Conservation (phyloP, 2,797 vertebrate species). For the Cuniculus paca region DNA sequence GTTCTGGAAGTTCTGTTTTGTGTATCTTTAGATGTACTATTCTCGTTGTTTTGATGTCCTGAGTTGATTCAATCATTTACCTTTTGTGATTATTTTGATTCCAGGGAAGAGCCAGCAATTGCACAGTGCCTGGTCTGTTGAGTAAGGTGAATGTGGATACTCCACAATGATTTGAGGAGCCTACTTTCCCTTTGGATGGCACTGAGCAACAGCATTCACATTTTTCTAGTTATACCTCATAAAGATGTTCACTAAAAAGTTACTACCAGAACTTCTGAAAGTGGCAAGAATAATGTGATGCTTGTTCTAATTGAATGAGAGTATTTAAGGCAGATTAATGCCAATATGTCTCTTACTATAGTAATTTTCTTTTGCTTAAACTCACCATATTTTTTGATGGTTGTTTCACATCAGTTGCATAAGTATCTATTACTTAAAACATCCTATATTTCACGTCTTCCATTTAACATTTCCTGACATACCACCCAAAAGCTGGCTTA, state of each 20-base stretch:
- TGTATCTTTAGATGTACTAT: not conserved
- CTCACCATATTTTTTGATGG: not conserved
- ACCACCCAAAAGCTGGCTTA: not conserved
- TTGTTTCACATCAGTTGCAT: not conserved
- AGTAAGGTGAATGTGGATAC: not conserved
- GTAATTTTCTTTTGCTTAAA: not conserved
- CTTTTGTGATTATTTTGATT: not conserved
- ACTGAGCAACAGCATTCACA: not conserved
- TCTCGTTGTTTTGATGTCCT: not conserved
- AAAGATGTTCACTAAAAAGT: not conserved
- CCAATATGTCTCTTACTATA: not conserved
- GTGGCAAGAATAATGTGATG: not conserved
- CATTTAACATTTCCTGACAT: constrained; percentile 11
- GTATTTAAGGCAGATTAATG: not conserved
- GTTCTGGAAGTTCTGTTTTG: not conserved
- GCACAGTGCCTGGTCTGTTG: not conserved
- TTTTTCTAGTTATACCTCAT: not conserved
- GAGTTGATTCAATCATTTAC: not conserved
- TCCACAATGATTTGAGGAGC: not conserved
- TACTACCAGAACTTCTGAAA: not conserved
- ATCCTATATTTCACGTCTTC: not conserved
- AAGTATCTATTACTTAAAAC: constrained; percentile 10
- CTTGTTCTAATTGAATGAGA: not conserved
- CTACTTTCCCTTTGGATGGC: not conserved
- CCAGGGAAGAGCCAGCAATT: not conserved